These are phyloP conservation scores for Muscicapa comitata DNA, from an alignment of 2,797 vertebrate species.

Conservation along the genomic window DNA sequence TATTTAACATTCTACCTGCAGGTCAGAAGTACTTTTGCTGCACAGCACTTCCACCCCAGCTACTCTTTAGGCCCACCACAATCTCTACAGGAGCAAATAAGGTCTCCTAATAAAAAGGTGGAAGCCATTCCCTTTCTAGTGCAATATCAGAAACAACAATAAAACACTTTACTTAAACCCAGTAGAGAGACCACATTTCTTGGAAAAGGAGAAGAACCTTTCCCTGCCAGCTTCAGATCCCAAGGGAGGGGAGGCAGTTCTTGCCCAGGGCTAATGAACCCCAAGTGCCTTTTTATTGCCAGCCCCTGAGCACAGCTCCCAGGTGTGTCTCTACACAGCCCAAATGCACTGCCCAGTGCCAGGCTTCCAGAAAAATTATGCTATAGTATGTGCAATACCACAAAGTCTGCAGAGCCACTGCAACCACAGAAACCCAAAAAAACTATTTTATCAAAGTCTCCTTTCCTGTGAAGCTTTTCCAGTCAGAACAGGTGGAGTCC, in stretches of 20 bases:
- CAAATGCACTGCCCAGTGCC: fast-evolving
- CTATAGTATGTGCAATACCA: fast-evolving
- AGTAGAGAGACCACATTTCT: fast-evolving
- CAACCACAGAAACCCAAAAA: neutral
- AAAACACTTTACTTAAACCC: neutral
- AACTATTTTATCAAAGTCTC: neutral
- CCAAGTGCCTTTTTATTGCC: fast-evolving
- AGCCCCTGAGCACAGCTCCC: neutral
- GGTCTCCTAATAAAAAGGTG: fast-evolving
- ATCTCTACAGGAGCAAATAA: neutral
- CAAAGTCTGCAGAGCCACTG: neutral
- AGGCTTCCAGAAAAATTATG: neutral
- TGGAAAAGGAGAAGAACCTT: fast-evolving
- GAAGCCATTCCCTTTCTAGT: fast-evolving
- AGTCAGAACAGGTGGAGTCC: neutral
- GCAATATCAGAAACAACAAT: neutral
- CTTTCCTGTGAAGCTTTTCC: neutral
- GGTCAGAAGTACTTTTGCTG: neutral
- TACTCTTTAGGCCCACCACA: neutral
- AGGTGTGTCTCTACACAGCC: fast-evolving
- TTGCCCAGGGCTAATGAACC: neutral
- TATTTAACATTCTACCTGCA: neutral
- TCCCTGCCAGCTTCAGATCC: fast-evolving
- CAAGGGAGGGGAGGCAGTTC: fast-evolving
- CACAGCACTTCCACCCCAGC: fast-evolving